Conservation (phyloP, 37 sponge, comb jelly and placozoan species). For the Beroe forskalii region DNA sequence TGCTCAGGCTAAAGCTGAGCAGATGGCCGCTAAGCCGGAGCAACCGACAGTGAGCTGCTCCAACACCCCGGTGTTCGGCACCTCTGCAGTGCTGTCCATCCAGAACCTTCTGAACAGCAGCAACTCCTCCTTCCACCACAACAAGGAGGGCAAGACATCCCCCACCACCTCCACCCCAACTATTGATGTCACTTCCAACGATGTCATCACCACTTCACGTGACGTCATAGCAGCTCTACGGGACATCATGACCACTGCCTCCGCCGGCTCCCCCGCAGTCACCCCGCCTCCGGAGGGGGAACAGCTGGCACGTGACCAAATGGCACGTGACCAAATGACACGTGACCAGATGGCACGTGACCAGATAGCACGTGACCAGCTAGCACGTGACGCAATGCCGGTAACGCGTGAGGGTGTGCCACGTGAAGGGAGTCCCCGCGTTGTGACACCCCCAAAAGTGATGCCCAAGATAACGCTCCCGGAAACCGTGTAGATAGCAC, state of each 20-base stretch:
- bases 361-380: neutral
- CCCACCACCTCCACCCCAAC: neutral
- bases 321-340: neutral
- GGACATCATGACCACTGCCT: neutral
- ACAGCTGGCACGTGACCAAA: neutral
- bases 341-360: neutral
- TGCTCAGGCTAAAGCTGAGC: too few species aligned
- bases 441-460: neutral
- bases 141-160: neutral
- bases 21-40: neutral
- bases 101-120: neutral
- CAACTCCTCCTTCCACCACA: neutral
- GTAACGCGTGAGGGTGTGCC: neutral
- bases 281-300: neutral
- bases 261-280: neutral
- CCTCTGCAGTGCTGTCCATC: neutral
- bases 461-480: constrained; percentile 7
- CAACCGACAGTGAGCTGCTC: too few species aligned
- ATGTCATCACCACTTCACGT: constrained; percentile 17
- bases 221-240: constrained; percentile 11
- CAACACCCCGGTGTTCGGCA: neutral
- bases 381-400: too few species aligned
- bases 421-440: neutral
- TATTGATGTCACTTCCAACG: neutral
- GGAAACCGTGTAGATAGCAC: constrained; percentile 6